phyloP scores from a whole-genome alignment of 2,888 invertebrate species.

The Scaptomyza polygonia region DNA sequence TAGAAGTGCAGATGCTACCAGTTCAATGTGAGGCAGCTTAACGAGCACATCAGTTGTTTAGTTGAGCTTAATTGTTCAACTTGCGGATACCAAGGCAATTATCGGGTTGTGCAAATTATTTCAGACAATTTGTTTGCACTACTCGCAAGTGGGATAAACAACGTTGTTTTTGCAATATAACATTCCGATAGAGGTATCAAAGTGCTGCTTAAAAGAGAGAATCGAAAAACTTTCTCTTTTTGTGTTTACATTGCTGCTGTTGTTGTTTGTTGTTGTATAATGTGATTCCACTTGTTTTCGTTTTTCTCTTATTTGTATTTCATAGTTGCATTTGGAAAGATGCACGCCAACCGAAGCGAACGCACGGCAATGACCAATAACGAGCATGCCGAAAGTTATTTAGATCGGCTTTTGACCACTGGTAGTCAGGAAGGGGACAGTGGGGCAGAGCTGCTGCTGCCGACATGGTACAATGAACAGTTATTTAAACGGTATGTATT shows the following conservation, averaged over 20 bases:
- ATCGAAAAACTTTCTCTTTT: conserved; percentile 47
- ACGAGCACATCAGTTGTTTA: conserved; percentile 13
- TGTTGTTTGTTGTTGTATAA: conserved; percentile 23
- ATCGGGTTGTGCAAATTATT: conserved; percentile 21
- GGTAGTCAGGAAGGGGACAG: conserved; percentile 81
- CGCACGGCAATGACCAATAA: conserved; percentile 7
- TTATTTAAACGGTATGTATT: conserved; percentile 87
- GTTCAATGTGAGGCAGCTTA: conserved; percentile 1
- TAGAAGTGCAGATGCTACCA: not conserved
- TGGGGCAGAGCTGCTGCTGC: conserved; percentile 85
- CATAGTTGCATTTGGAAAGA: conserved; percentile 33
- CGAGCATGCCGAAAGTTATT: conserved; percentile 70
- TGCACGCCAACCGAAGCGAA: conserved; percentile 24
- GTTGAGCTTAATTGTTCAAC: conserved; percentile 10
- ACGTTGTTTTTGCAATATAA: not conserved
- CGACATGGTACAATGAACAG: conserved; percentile 88
- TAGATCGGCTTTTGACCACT: conserved; percentile 78
- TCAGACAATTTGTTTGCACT: conserved; percentile 1
- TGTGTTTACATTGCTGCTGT: conserved; percentile 30
- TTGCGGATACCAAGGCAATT: conserved; percentile 2
- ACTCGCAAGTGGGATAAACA: not conserved
- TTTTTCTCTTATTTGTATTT: conserved; percentile 11
- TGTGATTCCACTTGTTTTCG: conserved; percentile 1
- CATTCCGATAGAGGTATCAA: conserved; percentile 16
- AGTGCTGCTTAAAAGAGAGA: conserved; percentile 11